Base-by-base conservation (phyloP, 1,140 invertebrate species). In the Heliconius himera region DNA sequence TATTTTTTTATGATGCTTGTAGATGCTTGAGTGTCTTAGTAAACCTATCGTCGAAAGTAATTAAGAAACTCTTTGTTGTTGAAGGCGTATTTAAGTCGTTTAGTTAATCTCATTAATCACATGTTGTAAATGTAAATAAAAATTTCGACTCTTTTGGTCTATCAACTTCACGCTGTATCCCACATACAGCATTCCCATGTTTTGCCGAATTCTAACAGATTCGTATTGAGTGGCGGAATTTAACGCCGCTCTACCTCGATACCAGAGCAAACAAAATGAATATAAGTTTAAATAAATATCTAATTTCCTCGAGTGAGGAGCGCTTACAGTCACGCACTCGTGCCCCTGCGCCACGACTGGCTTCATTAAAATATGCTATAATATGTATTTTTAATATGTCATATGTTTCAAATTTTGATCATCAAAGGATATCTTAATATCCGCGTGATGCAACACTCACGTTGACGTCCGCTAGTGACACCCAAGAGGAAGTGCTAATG, bases 21-120 rank as follows among this genome's bases (percentile, higher is more conserved):
- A 56, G 20, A 56, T 6, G 18, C 8, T 56, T 66, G 29, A 0
- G 11, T 16, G 4, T 83, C 66, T 84, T 72, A 84, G 83, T 82
- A 84, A 74, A 78, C 78, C 33, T 70, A 84, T 78, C 80, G 82
- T 85, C 86, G 83, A 72, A 70, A 82, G 86, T 88, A 86, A 89
- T 88, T 90, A 84, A 82, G 83, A 82, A 82, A 83, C 72, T 83
- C 86, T 88, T 88, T 90, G 85, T 87, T 86, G 83, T 82, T 79
- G 78, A 81, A 78, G 70, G 71, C 82, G 81, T 77, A 81, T 84
- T 80, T 76, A 76, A 80, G 70, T 70, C 20, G 41, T 76, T 75
- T 29, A 73, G 36, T 29, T 75, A 36, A 76, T 76, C 71, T 75
- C 73, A 75, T 79, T 75, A 41, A 54, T 79, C 49, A 76, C 66